A percentile compares a stretch with the other conserved stretches of the same genome.
Evolutionary conservation across 2,888 invertebrate genomes (phyloP).

Genomic region (Lysandra bellargus): DNA sequence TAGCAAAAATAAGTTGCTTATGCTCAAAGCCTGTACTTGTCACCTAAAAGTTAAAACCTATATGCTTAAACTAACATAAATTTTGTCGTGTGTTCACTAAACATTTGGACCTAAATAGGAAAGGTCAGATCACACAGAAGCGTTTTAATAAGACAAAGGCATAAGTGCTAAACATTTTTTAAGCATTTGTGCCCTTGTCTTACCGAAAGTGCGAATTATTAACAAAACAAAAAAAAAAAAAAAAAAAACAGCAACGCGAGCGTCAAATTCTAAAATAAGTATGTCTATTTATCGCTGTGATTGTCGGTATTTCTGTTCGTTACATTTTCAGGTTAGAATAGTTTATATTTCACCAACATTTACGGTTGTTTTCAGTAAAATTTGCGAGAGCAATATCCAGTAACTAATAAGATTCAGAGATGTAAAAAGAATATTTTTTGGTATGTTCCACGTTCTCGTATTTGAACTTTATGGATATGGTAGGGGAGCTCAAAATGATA

Average conservation of each 20-base stretch:
- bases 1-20: constrained; percentile 6
- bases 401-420: not conserved
- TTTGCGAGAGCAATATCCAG: not conserved
- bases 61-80: not conserved
- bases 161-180: too few relatives aligned
- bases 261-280: too few relatives aligned
- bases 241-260: too few relatives aligned
- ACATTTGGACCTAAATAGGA: not conserved
- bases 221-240: too few relatives aligned
- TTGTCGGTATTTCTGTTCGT: not conserved
- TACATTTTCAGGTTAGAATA: not conserved
- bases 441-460: not conserved
- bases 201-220: too few relatives aligned
- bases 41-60: not conserved
- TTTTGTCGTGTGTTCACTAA: not conserved
- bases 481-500: not conserved
- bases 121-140: too few relatives aligned
- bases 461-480: not conserved
- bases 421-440: not conserved
- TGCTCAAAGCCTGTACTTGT: not conserved
- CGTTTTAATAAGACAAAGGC: too few relatives aligned
- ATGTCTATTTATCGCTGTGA: too few relatives aligned
- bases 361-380: not conserved
- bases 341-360: not conserved
- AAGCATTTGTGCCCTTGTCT: too few relatives aligned